Percentiles rank a stretch among this genome's conserved stretches.
Evolutionary conservation across 35 echinoderm and acorn worm species (phyloP).

Genomic region (Heliocidaris erythrogramma): DNA sequence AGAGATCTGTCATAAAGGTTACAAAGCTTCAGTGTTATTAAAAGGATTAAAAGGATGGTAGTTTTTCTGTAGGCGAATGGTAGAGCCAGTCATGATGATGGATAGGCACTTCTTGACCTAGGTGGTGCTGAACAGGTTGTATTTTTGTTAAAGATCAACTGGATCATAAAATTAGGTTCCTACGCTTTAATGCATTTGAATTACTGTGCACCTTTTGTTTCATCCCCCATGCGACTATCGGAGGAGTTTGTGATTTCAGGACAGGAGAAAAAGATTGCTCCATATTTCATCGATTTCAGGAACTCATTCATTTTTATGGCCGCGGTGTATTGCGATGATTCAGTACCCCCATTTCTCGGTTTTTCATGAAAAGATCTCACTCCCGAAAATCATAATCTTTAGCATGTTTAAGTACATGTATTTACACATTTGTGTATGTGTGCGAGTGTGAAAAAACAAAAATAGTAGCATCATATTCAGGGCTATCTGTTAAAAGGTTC

Average conservation of each 20-base stretch:
- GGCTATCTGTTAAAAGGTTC: not conserved
- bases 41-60: not conserved
- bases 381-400: not conserved
- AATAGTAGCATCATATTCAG: slow-evolving; percentile 31
- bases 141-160: slow-evolving; percentile 14
- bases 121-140: not conserved
- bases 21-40: not conserved
- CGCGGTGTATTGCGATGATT: not conserved
- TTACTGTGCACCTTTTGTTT: slow-evolving; percentile 7
- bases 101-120: slow-evolving; percentile 16
- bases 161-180: slow-evolving; percentile 35
- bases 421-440: not conserved
- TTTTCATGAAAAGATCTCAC: not conserved
- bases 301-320: slow-evolving; percentile 41
- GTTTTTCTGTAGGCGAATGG: not conserved
- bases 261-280: not conserved
- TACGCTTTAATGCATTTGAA: slow-evolving; percentile 14
- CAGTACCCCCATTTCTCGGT: not conserved
- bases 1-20: not conserved
- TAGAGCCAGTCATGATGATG: not conserved
- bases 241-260: not conserved
- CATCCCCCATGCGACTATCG: not conserved
- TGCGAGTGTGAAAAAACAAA: not conserved
- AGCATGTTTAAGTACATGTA: not conserved
- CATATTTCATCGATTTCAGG: slow-evolving; percentile 7